Evolutionary conservation across 2,797 vertebrate species (phyloP).

Genomic region (Sternarchorhynchus goeldii): DNA sequence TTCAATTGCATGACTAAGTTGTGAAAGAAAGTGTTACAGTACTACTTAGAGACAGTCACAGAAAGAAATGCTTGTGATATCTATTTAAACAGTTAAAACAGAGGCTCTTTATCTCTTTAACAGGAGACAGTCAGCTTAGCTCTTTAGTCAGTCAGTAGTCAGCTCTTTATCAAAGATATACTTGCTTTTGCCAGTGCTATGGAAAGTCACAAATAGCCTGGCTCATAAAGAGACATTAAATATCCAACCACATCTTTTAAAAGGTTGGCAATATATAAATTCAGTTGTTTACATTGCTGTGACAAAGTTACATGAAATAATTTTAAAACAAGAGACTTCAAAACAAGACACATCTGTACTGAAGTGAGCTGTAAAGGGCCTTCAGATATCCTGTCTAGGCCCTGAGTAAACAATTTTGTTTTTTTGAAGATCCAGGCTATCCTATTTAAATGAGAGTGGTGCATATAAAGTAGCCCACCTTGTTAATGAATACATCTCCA

Average conservation of each 20-base stretch:
- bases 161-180: neutral
- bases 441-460: neutral
- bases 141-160: too few relatives aligned
- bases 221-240: neutral
- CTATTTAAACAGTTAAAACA: neutral
- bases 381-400: neutral
- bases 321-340: too few relatives aligned
- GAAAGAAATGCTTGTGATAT: neutral
- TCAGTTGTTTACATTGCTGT: neutral
- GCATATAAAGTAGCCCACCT: constrained; percentile 60
- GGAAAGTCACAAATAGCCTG: neutral
- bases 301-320: too few relatives aligned
- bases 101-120: too few relatives aligned
- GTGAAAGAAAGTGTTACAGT: neutral
- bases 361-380: neutral
- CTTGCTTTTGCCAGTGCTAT: neutral
- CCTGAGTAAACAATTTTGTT: neutral
- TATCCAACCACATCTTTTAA: neutral
- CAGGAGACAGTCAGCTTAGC: too few relatives aligned
- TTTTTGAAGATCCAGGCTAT: neutral
- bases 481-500: constrained; percentile 68
- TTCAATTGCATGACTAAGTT: neutral
- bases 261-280: neutral
- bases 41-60: neutral
- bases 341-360: neutral